Conservation (phyloP, 2,113 vertebrate genomes). For the Peucedramus taeniatus region DNA sequence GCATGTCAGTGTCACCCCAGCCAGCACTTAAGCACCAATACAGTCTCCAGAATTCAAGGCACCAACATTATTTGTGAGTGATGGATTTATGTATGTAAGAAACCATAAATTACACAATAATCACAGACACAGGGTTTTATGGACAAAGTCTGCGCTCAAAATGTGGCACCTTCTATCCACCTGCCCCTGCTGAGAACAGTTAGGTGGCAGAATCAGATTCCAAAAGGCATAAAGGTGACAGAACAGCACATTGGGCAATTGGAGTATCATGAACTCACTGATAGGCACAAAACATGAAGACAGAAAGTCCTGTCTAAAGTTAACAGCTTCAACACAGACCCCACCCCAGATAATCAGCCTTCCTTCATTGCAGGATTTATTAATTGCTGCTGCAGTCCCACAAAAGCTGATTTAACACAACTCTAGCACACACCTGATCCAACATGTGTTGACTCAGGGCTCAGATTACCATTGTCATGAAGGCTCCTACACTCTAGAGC, state of each 20-base stretch:
- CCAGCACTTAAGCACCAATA: neutral
- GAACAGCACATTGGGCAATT: neutral
- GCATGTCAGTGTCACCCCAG: neutral
- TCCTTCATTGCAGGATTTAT: neutral
- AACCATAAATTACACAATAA: slow-evolving; percentile 1
- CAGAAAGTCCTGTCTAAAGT: neutral
- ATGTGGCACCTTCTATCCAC: neutral
- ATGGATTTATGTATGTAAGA: neutral
- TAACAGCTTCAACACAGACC: neutral
- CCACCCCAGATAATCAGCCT: neutral
- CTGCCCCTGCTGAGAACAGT: neutral
- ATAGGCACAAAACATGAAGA: neutral
- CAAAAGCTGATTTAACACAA: neutral
- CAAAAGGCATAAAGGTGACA: neutral
- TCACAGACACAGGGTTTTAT: neutral
- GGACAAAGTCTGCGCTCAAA: neutral
- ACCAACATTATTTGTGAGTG: neutral
- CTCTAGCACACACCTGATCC: neutral
- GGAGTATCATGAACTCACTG: neutral
- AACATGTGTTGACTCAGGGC: neutral
- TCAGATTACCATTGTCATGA: neutral
- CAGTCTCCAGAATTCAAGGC: neutral
- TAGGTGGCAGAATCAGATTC: neutral
- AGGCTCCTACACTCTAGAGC: neutral
- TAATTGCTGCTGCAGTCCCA: neutral